A percentile compares a stretch with the other conserved stretches of the same genome.
Conservation (phyloP, 1,140 invertebrate species). For the Ooceraea biroi region DNA sequence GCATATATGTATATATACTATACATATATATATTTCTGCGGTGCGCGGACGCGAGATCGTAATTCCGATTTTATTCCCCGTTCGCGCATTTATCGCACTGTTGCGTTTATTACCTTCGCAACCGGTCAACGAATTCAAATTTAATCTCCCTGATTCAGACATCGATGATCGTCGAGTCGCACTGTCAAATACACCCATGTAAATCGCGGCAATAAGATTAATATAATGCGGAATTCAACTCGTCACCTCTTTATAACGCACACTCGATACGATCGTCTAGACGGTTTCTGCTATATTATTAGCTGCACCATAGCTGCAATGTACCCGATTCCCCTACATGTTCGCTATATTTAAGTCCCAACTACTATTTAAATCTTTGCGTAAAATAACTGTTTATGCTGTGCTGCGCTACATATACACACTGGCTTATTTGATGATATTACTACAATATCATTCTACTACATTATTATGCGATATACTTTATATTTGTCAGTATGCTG, state of each 20-base stretch:
- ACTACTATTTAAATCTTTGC: no score
- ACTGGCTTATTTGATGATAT: no score
- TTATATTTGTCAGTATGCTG: no score
- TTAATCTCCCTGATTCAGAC: constrained; percentile 35
- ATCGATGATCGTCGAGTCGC: constrained; percentile 7
- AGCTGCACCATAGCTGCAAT: neutral
- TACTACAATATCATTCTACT: no score
- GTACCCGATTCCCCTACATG: neutral
- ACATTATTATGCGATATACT: no score
- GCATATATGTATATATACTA: no score
- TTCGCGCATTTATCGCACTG: constrained; percentile 33
- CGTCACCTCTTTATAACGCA: neutral
- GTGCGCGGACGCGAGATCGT: constrained; percentile 36
- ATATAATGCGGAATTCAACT: constrained; percentile 24
- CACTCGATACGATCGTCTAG: neutral
- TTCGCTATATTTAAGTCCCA: neutral
- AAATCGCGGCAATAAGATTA: constrained; percentile 38
- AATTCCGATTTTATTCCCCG: constrained; percentile 56
- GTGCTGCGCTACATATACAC: no score
- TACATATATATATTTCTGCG: constrained; percentile 49
- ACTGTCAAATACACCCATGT: constrained; percentile 3
- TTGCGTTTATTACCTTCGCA: constrained; percentile 37
- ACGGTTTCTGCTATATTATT: neutral
- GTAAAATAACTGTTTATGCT: no score
- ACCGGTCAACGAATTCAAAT: constrained; percentile 24